A percentile compares a stretch with the other conserved stretches of the same genome.
These are phyloP conservation scores for Clostera curtula DNA, from an alignment of 2,888 invertebrate genomes.

Conservation along the genomic window DNA sequence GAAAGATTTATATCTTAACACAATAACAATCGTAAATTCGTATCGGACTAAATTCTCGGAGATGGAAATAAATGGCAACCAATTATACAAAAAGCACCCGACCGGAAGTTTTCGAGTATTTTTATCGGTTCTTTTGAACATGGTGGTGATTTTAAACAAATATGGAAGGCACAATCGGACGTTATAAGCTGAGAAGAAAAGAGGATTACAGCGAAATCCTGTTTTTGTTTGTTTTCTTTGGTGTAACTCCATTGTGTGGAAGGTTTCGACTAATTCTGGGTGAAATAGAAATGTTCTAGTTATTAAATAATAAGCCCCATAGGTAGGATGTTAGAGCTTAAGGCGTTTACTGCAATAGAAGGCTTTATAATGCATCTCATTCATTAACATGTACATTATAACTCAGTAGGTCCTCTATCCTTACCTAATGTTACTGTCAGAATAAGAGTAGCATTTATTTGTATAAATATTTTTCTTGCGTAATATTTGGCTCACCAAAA, in stretches of 20 bases:
- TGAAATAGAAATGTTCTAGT: slow-evolving; percentile 16
- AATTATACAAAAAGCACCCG: slow-evolving; percentile 57
- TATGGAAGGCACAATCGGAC: slow-evolving; percentile 49
- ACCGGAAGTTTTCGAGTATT: slow-evolving; percentile 67
- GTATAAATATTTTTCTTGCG: too few relatives aligned
- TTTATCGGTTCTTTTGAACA: slow-evolving; percentile 54
- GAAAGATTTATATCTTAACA: slow-evolving; percentile 59
- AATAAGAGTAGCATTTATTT: too few relatives aligned
- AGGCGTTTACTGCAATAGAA: too few relatives aligned
- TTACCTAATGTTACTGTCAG: too few relatives aligned
- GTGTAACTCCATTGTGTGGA: slow-evolving; percentile 50
- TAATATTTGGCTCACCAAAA: too few relatives aligned
- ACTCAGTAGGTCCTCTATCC: too few relatives aligned
- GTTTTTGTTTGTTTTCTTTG: slow-evolving; percentile 74
- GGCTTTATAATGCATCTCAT: too few relatives aligned
- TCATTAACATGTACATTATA: too few relatives aligned
- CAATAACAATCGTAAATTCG: slow-evolving; percentile 57
- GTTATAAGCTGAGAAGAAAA: slow-evolving; percentile 57
- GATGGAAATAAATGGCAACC: slow-evolving; percentile 65
- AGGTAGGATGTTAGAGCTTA: too few relatives aligned
- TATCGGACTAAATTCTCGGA: slow-evolving; percentile 47
- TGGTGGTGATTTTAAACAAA: slow-evolving; percentile 61
- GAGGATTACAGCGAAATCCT: slow-evolving; percentile 68
- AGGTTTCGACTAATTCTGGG: slow-evolving; percentile 9
- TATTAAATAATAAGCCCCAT: too few relatives aligned